These are phyloP conservation scores for Tortrix viridana DNA, from an alignment of 2,888 invertebrate genomes.

Conservation along the genomic window DNA sequence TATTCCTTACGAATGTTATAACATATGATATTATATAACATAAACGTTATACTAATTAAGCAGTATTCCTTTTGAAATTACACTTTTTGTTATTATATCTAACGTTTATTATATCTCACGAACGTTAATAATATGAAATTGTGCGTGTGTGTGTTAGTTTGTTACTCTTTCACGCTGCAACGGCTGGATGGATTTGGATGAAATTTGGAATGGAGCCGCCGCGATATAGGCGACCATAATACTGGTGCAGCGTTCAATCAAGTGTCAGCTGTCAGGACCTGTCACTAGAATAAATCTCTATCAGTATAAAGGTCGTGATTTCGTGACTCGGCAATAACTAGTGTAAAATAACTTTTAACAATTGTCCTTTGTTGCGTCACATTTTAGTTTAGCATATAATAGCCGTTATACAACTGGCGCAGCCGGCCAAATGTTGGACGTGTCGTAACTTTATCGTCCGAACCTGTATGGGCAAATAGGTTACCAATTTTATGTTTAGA, in stretches of 20 bases:
- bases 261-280: conserved; percentile 2
- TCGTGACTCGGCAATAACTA: conserved; percentile 14
- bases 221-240: too few relatives aligned
- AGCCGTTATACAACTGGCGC: conserved; percentile 6
- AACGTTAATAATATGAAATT: too few relatives aligned
- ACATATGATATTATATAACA: too few relatives aligned
- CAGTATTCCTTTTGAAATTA: too few relatives aligned
- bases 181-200: too few relatives aligned
- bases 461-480: background rate
- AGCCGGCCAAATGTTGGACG: conserved; percentile 2
- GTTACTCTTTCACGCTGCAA: too few relatives aligned
- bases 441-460: conserved; percentile 7
- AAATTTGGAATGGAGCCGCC: too few relatives aligned
- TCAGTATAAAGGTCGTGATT: conserved; percentile 20
- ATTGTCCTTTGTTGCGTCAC: conserved; percentile 23
- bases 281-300: conserved; percentile 10
- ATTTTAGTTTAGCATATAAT: conserved; percentile 8
- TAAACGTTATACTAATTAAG: too few relatives aligned
- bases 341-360: conserved; percentile 16
- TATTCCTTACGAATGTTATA: too few relatives aligned
- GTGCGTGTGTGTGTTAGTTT: too few relatives aligned
- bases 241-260: conserved; percentile 14
- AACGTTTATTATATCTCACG: too few relatives aligned
- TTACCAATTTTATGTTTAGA: background rate
- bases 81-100: too few relatives aligned